phyloP scores from a whole-genome alignment of 2,113 vertebrate genomes.

The Colossoma macropomum region DNA sequence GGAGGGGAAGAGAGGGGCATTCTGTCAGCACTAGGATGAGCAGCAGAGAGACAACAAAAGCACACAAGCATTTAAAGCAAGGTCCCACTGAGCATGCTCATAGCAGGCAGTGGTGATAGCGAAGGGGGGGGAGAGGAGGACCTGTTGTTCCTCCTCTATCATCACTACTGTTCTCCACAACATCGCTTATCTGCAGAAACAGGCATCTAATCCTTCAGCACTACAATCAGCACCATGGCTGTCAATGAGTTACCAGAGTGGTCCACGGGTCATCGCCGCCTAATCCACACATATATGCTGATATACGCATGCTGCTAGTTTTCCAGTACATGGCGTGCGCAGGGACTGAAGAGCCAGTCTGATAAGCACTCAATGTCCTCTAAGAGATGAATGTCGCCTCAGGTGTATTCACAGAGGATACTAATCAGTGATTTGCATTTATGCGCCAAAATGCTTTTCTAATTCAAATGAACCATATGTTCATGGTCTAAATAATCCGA shows the following conservation, averaged over 20 bases:
- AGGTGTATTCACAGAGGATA: not conserved
- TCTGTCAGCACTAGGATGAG: conserved; percentile 54
- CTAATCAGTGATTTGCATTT: not conserved
- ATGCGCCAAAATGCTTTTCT: not conserved
- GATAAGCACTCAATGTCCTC: conserved; percentile 1
- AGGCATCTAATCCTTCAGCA: conserved; percentile 46
- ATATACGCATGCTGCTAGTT: not conserved
- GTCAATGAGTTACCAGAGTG: not conserved
- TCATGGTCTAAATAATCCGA: not conserved
- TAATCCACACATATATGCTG: not conserved
- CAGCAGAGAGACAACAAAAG: conserved; percentile 49
- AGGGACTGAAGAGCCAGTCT: not conserved
- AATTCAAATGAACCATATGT: not conserved
- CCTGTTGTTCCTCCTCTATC: conserved; percentile 57
- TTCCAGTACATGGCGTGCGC: not conserved
- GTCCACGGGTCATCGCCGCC: not conserved
- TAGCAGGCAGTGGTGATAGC: conserved; percentile 11
- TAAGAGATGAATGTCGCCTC: not conserved
- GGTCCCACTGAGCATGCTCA: conserved; percentile 50
- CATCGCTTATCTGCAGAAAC: conserved; percentile 45
- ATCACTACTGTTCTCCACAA: conserved; percentile 48
- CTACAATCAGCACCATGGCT: not conserved
- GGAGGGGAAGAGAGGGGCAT: conserved; percentile 44
- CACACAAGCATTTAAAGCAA: conserved; percentile 52
- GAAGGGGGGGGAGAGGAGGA: conserved; percentile 11